Evolutionary conservation across 2,113 vertebrate species (phyloP).

Genomic region (Centropus unirufus): DNA sequence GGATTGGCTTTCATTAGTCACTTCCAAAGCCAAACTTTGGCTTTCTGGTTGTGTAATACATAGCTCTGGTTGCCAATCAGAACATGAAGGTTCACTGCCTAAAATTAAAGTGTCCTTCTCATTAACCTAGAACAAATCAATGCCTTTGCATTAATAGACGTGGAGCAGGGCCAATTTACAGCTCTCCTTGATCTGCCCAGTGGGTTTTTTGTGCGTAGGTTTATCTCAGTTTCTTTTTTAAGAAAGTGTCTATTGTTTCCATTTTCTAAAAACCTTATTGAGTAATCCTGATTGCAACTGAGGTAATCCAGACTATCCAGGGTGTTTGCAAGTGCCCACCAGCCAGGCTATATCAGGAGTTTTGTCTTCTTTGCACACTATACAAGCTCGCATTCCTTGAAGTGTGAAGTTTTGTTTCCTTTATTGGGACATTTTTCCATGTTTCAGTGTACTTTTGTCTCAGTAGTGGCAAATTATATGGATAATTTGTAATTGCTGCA

Average conservation of each 20-base stretch:
- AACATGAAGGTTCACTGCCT: constrained; percentile 11
- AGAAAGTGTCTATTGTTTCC: neutral
- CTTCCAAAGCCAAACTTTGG: neutral
- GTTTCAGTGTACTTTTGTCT: constrained; percentile 9
- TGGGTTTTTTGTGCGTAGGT: neutral
- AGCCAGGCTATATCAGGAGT: neutral
- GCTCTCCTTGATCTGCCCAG: neutral
- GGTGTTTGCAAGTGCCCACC: neutral
- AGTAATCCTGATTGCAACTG: neutral
- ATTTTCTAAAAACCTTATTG: neutral
- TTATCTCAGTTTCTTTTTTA: constrained; percentile 2
- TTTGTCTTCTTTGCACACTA: neutral
- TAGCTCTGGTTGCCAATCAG: neutral
- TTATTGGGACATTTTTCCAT: neutral
- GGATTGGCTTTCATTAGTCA: neutral
- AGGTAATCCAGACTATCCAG: neutral
- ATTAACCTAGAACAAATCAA: constrained; percentile 10
- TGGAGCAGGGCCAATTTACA: neutral
- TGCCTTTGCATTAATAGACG: neutral
- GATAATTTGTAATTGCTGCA: constrained; percentile 31
- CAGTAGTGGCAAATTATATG: neutral
- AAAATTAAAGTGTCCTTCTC: neutral
- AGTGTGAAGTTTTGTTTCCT: neutral
- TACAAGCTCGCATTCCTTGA: neutral
- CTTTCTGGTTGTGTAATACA: neutral